Evolutionary conservation across 2,113 vertebrate species (phyloP), one percentile per base, ranked within the genome.

Genomic region (Burhinus bistriatus): DNA sequence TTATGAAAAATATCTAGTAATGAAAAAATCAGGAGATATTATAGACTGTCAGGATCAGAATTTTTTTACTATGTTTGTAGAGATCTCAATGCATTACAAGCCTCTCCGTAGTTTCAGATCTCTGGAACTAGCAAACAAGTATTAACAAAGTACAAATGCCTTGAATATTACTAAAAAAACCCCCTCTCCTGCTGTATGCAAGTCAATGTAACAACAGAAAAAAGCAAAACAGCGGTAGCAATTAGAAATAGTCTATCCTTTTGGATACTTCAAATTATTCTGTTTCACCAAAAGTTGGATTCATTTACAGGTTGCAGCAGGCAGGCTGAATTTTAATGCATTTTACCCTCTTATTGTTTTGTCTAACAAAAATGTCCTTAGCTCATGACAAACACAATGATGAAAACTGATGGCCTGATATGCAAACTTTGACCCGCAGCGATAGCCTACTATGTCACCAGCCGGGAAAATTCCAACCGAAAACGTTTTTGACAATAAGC

Each of bases 341-440:
- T 72, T 90, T 65, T 81, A 14, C 54, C 55, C 44, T 93, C 15
- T 29, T 49, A 38, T 69, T 78, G 70, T 38, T 86, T 57, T 38
- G 32, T 42, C 83, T 93, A 87, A 87, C 92, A 61, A 78, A 93
- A 81, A 80, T 7, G 25, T 58, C 92, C 59, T 68, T 20, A 57
- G 81, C 88, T 91, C 92, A 49, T 97, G 95, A 94, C 85, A 96
- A 97, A 96, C 95, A 91, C 95, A 78, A 34, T 92, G 93, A 94
- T 97, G 91, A 87, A 81, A 97, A 97, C 90, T 96, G 96, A 97
- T 98, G 97, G 93, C 96, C 97, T 42, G 87, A 93, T 93, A 68
- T 75, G 87, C 87, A 95, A 98, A 97, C 97, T 98, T 91, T 97
- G 96, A 94, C 97, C 97, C 73, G 9, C 75, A 95, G 95, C 38